These are phyloP conservation scores for Cylindroiulus punctatus DNA, from an alignment of 2,888 invertebrate species.

Conservation along the genomic window DNA sequence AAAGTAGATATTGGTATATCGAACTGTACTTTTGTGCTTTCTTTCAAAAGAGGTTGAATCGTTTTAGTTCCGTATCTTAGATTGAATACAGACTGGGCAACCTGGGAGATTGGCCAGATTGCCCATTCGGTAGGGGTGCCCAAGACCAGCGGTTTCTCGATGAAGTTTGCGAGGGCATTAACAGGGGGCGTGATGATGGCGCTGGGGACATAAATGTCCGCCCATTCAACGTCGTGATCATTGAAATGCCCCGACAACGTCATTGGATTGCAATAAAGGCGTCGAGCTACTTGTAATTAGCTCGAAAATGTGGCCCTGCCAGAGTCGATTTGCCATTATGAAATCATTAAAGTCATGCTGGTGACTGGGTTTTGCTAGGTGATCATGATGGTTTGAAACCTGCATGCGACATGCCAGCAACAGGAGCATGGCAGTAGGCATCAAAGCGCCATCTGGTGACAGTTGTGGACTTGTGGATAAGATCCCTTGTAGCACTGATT, in stretches of 20 bases:
- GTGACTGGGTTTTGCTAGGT: constrained; percentile 25
- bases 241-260: constrained; percentile 20
- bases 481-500: too few species aligned
- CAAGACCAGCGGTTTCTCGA: not conserved
- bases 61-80: too few species aligned
- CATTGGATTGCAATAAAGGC: constrained; percentile 26
- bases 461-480: too few species aligned
- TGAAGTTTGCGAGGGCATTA: not conserved
- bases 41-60: too few species aligned
- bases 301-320: constrained; percentile 20
- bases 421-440: not conserved
- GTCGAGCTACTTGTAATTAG: constrained; percentile 26
- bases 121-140: too few species aligned
- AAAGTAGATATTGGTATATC: too few species aligned
- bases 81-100: too few species aligned
- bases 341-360: constrained; percentile 9
- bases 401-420: not conserved
- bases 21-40: too few species aligned
- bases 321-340: constrained; percentile 32
- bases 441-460: too few species aligned
- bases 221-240: constrained; percentile 4
- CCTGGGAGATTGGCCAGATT: too few species aligned
- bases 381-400: not conserved
- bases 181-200: not conserved
- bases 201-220: not conserved